Evolutionary conservation across 2,113 vertebrate genomes (phyloP).

Genomic region (Elaphurus davidianus): DNA sequence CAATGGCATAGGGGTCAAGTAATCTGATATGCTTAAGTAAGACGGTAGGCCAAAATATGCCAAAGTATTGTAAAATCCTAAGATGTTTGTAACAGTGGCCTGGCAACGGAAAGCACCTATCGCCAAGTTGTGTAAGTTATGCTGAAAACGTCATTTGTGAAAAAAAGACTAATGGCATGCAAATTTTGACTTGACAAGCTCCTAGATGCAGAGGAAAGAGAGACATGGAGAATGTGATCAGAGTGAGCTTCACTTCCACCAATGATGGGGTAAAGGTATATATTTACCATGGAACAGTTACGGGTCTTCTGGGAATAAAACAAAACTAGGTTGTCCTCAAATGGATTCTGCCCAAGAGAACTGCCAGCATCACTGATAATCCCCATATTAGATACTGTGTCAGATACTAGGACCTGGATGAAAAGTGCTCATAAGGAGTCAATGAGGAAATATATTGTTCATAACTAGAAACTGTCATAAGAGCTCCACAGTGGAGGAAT

Average conservation of each 20-base stretch:
- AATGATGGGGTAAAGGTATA: background rate
- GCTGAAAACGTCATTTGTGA: background rate
- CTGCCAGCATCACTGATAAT: background rate
- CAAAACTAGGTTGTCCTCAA: background rate
- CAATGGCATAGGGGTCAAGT: background rate
- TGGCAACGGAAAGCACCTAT: background rate
- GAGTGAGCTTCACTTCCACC: background rate
- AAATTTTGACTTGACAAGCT: background rate
- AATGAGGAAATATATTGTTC: background rate
- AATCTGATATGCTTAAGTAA: background rate
- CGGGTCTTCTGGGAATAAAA: background rate
- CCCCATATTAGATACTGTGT: background rate
- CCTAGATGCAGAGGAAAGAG: background rate
- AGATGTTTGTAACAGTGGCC: background rate
- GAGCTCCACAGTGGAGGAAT: background rate
- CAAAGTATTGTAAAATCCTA: background rate
- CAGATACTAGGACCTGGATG: background rate
- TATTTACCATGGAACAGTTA: background rate
- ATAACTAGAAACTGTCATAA: background rate
- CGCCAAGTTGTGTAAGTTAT: background rate
- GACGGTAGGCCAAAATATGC: background rate
- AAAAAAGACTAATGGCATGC: background rate
- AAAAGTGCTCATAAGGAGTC: background rate
- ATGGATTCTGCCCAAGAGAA: background rate
- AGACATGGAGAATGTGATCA: background rate